A percentile compares a stretch with the other conserved stretches of the same genome.
phyloP scores from a whole-genome alignment of 1,140 invertebrate species.

The Listronotus bonariensis region DNA sequence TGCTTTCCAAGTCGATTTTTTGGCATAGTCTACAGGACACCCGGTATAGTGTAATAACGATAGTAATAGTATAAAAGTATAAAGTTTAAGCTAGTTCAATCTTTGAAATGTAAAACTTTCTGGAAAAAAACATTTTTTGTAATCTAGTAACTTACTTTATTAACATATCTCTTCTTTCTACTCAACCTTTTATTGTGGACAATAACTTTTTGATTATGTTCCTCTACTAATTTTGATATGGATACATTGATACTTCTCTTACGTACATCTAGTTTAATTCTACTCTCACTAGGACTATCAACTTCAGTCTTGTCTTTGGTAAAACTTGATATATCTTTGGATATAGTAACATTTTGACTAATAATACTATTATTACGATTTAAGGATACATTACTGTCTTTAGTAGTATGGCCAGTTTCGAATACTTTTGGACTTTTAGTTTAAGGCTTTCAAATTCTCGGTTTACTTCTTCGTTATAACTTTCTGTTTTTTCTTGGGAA shows the following conservation, averaged over 20 bases:
- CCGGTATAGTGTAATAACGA: no score
- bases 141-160: no score
- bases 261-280: background rate
- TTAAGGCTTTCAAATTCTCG: slow-evolving; percentile 6
- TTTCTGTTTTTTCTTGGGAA: background rate
- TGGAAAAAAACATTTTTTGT: no score
- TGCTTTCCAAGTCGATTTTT: no score
- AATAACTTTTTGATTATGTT: slow-evolving; percentile 47
- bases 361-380: no score
- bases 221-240: slow-evolving; percentile 37
- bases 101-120: no score
- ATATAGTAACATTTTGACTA: background rate
- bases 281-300: slow-evolving; percentile 4
- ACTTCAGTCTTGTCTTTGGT: background rate
- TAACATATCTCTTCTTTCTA: slow-evolving; percentile 12
- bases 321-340: background rate
- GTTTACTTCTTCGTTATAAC: slow-evolving; percentile 3
- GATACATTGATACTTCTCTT: background rate
- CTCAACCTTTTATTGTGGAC: slow-evolving; percentile 18
- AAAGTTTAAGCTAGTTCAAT: no score
- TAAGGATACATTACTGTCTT: no score
- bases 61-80: no score
- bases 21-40: no score
- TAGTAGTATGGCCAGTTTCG: no score
- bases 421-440: slow-evolving; percentile 2